Evolutionary conservation across 2,113 vertebrate genomes (phyloP), one percentile per base, ranked within the genome.

Genomic region (Arothron firmamentum): DNA sequence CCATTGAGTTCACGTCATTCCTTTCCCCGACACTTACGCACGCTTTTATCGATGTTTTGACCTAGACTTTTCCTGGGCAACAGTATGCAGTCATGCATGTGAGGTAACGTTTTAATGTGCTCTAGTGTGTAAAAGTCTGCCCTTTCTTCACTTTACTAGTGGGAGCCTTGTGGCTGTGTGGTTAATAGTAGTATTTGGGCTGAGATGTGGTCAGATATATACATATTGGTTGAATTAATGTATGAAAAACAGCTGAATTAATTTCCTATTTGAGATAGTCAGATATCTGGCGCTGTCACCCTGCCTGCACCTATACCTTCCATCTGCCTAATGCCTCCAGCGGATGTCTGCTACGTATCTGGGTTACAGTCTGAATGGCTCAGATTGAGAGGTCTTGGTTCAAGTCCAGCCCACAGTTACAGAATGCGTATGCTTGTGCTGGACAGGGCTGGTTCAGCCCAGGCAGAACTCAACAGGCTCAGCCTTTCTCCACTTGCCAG

Each of bases 401-500:
- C 55, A 28, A 15, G 49, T 83, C 85, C 87, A 88, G 72, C 54
- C 81, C 74, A 3, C 69, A 73, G 65, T 70, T 67, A 49, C 70
- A 85, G 78, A 75, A 76, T 68, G 75, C 75, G 79, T 74, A 59
- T 61, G 78, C 62, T 68, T 34, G 77, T 47, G 49, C 51, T 57
- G 59, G 74, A 57, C 66, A 23, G 45, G 54, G 62, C 60, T n/a
- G 79, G 72, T 43, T 66, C 57, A 18, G 67, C 72, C 69, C 38
- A 66, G 61, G 70, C 41, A 31, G 69, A 72, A 59, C 61, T 75
- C 79, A 87, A 91, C 88, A 89, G 81, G 71, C 81, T 67, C 57
- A 16, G 72, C 80, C 87, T 88, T 90, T 90, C 81, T 88, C 77
- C 79, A 41, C 68, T 90, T 89, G 84, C 85, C 85, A 83, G 85